Evolutionary conservation across 2,113 vertebrate genomes (phyloP), one percentile per base, ranked within the genome.

Genomic region (Siniperca chuatsi): DNA sequence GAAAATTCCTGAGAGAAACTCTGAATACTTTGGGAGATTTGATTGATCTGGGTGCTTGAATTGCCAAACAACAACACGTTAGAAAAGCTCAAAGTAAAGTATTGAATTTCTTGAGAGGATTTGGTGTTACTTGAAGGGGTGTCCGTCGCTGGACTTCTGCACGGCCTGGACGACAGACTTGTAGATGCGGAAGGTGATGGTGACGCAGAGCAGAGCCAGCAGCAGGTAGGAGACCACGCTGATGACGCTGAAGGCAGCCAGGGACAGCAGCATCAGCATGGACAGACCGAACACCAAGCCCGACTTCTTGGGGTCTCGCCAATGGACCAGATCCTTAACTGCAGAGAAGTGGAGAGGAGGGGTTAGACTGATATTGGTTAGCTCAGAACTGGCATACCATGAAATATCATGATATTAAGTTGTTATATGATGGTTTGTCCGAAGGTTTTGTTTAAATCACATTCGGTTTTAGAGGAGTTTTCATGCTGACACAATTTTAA

Each of bases 231-330:
- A 97, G 35, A 91, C 70, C 90, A 99, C 97, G 55, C 97, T 98
- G 95, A 99, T 97, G 72, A 97, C 95, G 75, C 97, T 98, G 95
- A 98, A 98, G 4, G 97, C 97, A 1, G 98, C 98, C 93, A 99
- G 94, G 0, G 98, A 99, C 29, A 99, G 96, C 89, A 99, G 96
- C 94, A 97, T 29, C 86, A 97, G 92, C 94, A 99, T 87, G 0
- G 96, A 97, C 81, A 96, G 85, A 9, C 97, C 97, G 12, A 99
- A 98, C 75, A 97, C 97, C 82, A 97, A 57, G 6, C 97, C 97
- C 0, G 97, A 96, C 94, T 97, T 97, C 95, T 94, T 97, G 88
- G 96, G 97, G 64, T 98, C 97, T 84, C 97, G 95, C 97, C 97
- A 98, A 91, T 97, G 96, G 20, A 99, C 94, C 94, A 99, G 95